phyloP scores from a whole-genome alignment of 2,888 invertebrate genomes.

The Ommatoiulus sabulosus region DNA sequence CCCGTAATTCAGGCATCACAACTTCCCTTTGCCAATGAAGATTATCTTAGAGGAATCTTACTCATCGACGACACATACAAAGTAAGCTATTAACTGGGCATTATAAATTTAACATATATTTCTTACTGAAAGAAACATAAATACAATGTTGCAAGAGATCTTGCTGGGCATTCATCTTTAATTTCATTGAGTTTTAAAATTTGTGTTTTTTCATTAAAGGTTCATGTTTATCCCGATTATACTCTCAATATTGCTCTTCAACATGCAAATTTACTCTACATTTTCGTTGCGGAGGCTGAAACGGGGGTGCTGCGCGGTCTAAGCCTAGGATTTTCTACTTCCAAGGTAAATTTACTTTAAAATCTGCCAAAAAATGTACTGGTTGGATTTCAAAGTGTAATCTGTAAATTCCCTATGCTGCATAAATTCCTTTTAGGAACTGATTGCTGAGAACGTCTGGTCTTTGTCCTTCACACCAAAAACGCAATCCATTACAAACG shows the following conservation, averaged over 20 bases:
- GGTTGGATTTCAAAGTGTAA: too few species aligned
- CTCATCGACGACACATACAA: slow-evolving; percentile 77
- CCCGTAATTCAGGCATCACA: slow-evolving; percentile 81
- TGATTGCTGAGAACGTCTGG: slow-evolving; percentile 79
- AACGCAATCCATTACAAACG: slow-evolving; percentile 69
- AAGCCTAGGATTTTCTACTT: slow-evolving; percentile 70
- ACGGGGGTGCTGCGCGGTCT: slow-evolving; percentile 76
- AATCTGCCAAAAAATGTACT: slow-evolving; percentile 52
- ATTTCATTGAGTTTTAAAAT: too few species aligned
- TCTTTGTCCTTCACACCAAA: slow-evolving; percentile 76
- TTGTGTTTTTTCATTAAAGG: slow-evolving; percentile 61
- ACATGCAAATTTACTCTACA: slow-evolving; percentile 72
- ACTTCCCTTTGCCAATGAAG: slow-evolving; percentile 77
- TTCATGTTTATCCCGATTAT: slow-evolving; percentile 67
- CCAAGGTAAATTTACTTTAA: not conserved
- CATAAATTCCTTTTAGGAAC: slow-evolving; percentile 68
- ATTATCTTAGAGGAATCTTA: slow-evolving; percentile 82
- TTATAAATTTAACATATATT: too few species aligned
- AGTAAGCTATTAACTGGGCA: slow-evolving; percentile 66
- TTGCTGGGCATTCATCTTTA: too few species aligned
- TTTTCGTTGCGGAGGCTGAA: slow-evolving; percentile 75
- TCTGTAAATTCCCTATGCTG: too few species aligned
- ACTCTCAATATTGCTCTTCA: slow-evolving; percentile 64
- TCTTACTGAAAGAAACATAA: too few species aligned
- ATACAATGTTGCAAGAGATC: too few species aligned